phyloP scores from a whole-genome alignment of 2,888 invertebrate genomes.

The Tyria jacobaeae region DNA sequence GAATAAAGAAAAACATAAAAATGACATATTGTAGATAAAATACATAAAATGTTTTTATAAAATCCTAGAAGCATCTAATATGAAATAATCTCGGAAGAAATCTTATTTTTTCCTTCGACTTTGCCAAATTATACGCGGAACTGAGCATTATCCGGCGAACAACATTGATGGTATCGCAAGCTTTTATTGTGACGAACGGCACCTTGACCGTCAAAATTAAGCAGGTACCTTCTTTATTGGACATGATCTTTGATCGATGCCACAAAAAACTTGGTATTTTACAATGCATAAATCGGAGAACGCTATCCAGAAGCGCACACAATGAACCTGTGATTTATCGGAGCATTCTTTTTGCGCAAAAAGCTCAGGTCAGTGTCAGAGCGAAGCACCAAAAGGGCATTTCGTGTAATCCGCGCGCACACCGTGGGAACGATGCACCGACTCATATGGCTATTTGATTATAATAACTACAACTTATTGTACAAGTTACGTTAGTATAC shows the following conservation, averaged over 20 bases:
- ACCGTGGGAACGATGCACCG: constrained; percentile 77
- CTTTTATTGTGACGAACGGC: constrained; percentile 81
- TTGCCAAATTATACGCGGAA: constrained; percentile 53
- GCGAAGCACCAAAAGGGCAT: constrained; percentile 85
- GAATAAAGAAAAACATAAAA: not conserved
- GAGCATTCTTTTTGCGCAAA: constrained; percentile 81
- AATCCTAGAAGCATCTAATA: constrained; percentile 22
- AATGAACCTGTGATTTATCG: constrained; percentile 83
- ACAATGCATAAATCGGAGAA: constrained; percentile 73
- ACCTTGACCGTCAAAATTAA: constrained; percentile 82
- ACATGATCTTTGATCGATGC: constrained; percentile 73
- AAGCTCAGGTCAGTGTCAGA: constrained; percentile 81
- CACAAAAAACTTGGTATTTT: constrained; percentile 71
- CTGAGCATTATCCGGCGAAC: constrained; percentile 43
- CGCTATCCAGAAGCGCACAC: constrained; percentile 74
- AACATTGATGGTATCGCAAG: constrained; percentile 67
- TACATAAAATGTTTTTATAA: not conserved
- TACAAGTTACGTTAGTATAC: constrained; percentile 6
- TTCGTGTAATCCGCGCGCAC: constrained; percentile 78
- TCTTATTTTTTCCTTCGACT: constrained; percentile 32
- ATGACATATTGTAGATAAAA: not conserved
- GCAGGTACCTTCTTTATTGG: constrained; percentile 80
- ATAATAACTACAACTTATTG: constrained; percentile 25
- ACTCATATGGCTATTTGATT: constrained; percentile 44
- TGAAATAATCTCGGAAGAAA: constrained; percentile 28